These are phyloP conservation scores for Shargacucullia verbasci DNA, from an alignment of 2,888 invertebrate genomes.

Conservation along the genomic window DNA sequence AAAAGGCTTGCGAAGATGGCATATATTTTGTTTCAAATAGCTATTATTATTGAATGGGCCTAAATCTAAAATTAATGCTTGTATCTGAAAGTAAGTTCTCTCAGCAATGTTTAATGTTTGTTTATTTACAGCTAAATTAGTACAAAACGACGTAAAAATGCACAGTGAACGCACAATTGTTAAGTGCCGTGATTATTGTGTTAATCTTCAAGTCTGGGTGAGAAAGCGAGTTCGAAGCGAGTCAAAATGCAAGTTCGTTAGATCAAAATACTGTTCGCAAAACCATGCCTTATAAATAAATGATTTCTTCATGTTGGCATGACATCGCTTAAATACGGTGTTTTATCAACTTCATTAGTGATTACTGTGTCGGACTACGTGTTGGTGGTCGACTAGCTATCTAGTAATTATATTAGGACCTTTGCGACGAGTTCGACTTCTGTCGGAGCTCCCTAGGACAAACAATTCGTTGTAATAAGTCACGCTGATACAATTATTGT, in stretches of 20 bases:
- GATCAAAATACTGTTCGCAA: conserved; percentile 69
- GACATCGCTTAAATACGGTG: conserved; percentile 75
- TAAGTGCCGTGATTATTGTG: conserved; percentile 68
- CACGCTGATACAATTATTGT: background rate
- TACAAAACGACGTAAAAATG: conserved; percentile 60
- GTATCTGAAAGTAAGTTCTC: conserved; percentile 14
- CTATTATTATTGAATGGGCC: background rate
- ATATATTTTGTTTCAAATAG: background rate
- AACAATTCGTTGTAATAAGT: conserved; percentile 50
- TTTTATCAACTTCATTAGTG: conserved; percentile 45
- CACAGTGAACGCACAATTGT: conserved; percentile 64
- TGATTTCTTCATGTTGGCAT: conserved; percentile 75
- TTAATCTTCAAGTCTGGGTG: conserved; percentile 68
- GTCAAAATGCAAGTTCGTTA: conserved; percentile 73
- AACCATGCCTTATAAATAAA: conserved; percentile 81
- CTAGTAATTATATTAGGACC: conserved; percentile 70
- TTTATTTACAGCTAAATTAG: conserved; percentile 59
- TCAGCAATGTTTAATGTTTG: conserved; percentile 31
- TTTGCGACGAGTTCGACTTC: conserved; percentile 78
- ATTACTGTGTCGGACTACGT: conserved; percentile 56
- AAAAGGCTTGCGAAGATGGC: background rate
- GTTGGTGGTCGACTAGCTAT: conserved; percentile 67
- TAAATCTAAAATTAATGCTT: conserved; percentile 13
- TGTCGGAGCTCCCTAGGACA: conserved; percentile 73
- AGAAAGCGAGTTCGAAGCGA: conserved; percentile 70